A percentile compares a stretch with the other conserved stretches of the same genome.
Conservation (phyloP, 2,888 invertebrate genomes). For the Noctua fimbriata region DNA sequence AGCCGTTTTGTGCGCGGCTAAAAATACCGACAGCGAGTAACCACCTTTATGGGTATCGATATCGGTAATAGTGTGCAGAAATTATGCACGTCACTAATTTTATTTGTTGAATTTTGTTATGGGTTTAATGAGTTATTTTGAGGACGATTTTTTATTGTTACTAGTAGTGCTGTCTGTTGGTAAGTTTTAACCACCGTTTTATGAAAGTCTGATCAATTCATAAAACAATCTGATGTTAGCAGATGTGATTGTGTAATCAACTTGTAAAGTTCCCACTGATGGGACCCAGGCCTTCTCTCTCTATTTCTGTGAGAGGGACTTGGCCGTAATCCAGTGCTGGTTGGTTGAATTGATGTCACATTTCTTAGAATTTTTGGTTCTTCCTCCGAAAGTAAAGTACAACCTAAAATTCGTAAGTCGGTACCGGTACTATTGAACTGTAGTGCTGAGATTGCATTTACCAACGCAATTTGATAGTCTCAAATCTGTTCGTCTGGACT, state of each 20-base stretch:
- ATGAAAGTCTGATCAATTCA: background rate
- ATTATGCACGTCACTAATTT: slow-evolving; percentile 64
- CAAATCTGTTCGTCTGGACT: too few relatives aligned
- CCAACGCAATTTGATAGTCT: too few relatives aligned
- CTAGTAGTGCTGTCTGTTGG: background rate
- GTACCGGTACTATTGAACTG: too few relatives aligned
- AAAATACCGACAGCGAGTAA: slow-evolving; percentile 80
- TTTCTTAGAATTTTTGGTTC: too few relatives aligned
- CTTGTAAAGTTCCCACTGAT: too few relatives aligned
- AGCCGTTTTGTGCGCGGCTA: slow-evolving; percentile 81
- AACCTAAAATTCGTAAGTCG: too few relatives aligned
- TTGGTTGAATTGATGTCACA: too few relatives aligned
- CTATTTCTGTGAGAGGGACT: too few relatives aligned
- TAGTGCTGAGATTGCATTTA: too few relatives aligned
- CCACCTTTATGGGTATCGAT: slow-evolving; percentile 61
- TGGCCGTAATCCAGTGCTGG: too few relatives aligned
- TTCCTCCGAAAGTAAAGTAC: too few relatives aligned
- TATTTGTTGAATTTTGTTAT: slow-evolving; percentile 52
- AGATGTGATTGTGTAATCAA: background rate
- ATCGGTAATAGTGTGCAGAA: slow-evolving; percentile 54
- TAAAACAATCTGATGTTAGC: background rate
- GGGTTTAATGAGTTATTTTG: slow-evolving; percentile 14
- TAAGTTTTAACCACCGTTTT: background rate
- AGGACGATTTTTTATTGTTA: background rate
- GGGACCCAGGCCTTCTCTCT: too few relatives aligned